Evolutionary conservation across 2,797 vertebrate species (phyloP).

Genomic region (Takifugu rubripes): DNA sequence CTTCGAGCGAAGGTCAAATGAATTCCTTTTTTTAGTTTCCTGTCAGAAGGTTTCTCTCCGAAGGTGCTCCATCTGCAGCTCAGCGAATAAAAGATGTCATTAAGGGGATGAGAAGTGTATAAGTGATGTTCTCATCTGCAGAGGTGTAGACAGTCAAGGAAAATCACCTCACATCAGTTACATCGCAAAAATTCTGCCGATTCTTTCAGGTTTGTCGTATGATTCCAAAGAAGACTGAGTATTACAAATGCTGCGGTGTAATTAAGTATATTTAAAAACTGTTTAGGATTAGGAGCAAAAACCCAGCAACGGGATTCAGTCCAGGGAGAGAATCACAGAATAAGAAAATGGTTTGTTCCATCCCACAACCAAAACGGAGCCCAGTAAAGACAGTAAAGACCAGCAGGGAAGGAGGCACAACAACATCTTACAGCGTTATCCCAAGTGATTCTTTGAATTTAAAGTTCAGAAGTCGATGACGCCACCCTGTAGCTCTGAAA

Average conservation of each 20-base stretch:
- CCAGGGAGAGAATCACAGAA: too few relatives aligned
- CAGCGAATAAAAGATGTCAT: slow-evolving; percentile 62
- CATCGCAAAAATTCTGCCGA: too few relatives aligned
- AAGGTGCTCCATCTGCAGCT: slow-evolving; percentile 51
- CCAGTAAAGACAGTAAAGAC: too few relatives aligned
- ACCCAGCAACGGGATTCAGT: too few relatives aligned
- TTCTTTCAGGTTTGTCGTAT: neutral
- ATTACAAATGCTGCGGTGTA: too few relatives aligned
- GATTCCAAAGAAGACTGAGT: too few relatives aligned
- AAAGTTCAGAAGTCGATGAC: slow-evolving; percentile 33
- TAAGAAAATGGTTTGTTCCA: too few relatives aligned
- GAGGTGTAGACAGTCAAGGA: slow-evolving; percentile 24
- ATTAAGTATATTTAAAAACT: too few relatives aligned
- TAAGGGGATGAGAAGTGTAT: slow-evolving; percentile 61
- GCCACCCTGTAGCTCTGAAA: neutral
- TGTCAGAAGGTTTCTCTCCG: slow-evolving; percentile 58
- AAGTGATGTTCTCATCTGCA: slow-evolving; percentile 23
- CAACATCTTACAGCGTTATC: slow-evolving; percentile 36
- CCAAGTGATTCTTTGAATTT: slow-evolving; percentile 32
- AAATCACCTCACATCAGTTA: neutral
- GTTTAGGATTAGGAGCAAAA: too few relatives aligned
- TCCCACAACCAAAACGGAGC: too few relatives aligned
- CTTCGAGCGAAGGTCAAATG: slow-evolving; percentile 72
- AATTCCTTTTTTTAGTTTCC: slow-evolving; percentile 73
- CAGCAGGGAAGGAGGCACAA: too few relatives aligned